Percentiles rank a stretch among this genome's conserved stretches.
These are phyloP conservation scores for Cecropterus lyciades DNA, from an alignment of 1,140 invertebrate species.

Conservation along the genomic window DNA sequence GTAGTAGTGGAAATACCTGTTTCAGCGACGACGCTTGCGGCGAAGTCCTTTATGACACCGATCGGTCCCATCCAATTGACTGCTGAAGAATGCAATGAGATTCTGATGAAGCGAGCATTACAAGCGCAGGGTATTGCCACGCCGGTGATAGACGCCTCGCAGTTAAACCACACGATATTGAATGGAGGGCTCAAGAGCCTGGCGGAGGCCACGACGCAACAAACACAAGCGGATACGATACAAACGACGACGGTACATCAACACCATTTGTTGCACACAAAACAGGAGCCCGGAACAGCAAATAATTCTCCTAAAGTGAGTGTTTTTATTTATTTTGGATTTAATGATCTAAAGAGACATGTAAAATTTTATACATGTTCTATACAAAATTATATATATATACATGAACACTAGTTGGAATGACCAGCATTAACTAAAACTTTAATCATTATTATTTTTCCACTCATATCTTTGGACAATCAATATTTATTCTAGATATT, in stretches of 20 bases:
- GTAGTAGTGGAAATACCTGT: slow-evolving; percentile 40
- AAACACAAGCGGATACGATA: slow-evolving; percentile 83
- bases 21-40: slow-evolving; percentile 66
- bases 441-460: too few relatives aligned
- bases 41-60: slow-evolving; percentile 86
- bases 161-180: slow-evolving; percentile 75
- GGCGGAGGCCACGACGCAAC: slow-evolving; percentile 78
- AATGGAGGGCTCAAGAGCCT: slow-evolving; percentile 80
- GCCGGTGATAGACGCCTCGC: slow-evolving; percentile 79
- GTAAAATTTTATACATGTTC: too few relatives aligned
- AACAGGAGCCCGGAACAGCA: slow-evolving; percentile 85
- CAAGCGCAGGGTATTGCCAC: slow-evolving; percentile 81
- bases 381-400: too few relatives aligned
- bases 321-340: slow-evolving; percentile 6
- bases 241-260: slow-evolving; percentile 72
- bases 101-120: slow-evolving; percentile 88
- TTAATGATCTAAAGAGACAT: too few relatives aligned
- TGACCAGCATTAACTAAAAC: too few relatives aligned
- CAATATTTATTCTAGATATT: too few relatives aligned
- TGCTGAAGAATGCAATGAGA: slow-evolving; percentile 91
- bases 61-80: slow-evolving; percentile 89
- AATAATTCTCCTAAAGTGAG: slow-evolving; percentile 85
- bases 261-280: slow-evolving; percentile 84
- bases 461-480: too few relatives aligned
- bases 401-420: too few relatives aligned